These are phyloP conservation scores for Tachysurus fulvidraco DNA, from an alignment of 2,113 vertebrate genomes.

Conservation along the genomic window DNA sequence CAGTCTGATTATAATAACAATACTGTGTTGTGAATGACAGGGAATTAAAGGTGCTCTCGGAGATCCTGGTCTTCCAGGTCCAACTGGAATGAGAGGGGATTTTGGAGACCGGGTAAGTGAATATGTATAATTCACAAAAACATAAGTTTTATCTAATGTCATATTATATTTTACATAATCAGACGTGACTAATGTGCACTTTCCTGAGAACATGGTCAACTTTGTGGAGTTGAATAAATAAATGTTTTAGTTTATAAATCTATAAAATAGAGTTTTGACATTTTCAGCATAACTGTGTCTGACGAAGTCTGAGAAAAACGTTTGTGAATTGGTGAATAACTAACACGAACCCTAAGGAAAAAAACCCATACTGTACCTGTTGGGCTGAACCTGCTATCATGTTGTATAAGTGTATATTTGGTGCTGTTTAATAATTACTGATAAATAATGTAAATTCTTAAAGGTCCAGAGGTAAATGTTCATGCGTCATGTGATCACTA, in stretches of 20 bases:
- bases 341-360: neutral
- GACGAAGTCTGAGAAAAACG: neutral
- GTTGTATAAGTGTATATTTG: neutral
- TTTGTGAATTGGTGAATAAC: neutral
- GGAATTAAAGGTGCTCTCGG: slow-evolving; percentile 85
- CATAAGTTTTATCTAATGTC: neutral
- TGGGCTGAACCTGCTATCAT: neutral
- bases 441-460: neutral
- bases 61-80: slow-evolving; percentile 87
- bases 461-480: no score
- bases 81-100: slow-evolving; percentile 89
- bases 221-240: no score
- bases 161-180: neutral
- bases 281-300: neutral
- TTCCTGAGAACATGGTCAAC: neutral
- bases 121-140: neutral
- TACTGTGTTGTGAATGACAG: slow-evolving; percentile 64
- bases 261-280: no score
- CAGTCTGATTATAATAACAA: neutral
- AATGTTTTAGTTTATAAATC: no score
- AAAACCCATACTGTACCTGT: no score
- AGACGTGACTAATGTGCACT: neutral
- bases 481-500: no score
- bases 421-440: neutral
- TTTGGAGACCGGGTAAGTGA: slow-evolving; percentile 86